Percentiles rank a stretch among this genome's conserved stretches.
Conservation (phyloP, 2,888 invertebrate genomes). For the Pammene fasciana region DNA sequence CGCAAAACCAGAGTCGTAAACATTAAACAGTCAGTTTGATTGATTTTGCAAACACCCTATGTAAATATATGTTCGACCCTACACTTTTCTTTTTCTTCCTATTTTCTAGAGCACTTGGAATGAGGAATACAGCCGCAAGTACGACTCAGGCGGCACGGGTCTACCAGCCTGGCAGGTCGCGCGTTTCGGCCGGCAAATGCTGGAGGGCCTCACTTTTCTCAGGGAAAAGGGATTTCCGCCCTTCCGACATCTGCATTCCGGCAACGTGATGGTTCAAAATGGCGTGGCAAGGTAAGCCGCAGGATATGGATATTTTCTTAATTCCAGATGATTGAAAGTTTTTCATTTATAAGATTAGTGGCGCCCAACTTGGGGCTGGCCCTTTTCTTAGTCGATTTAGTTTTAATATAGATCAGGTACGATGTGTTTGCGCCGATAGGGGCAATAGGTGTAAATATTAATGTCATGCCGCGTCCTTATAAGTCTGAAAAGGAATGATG, state of each 20-base stretch:
- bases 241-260: constrained; percentile 93
- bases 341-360: neutral
- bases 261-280: constrained; percentile 95
- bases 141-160: constrained; percentile 86
- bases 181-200: constrained; percentile 92
- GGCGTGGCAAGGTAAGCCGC: constrained; percentile 90
- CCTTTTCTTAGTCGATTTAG: too few species aligned
- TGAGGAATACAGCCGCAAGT: constrained; percentile 91
- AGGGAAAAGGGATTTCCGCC: constrained; percentile 94
- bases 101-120: constrained; percentile 87
- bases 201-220: constrained; percentile 93
- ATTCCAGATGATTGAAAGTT: too few species aligned
- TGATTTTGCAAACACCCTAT: too few species aligned
- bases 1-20: too few species aligned
- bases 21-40: too few species aligned
- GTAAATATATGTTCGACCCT: too few species aligned
- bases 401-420: too few species aligned
- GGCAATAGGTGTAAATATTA: too few species aligned
- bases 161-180: constrained; percentile 92
- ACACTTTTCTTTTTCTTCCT: neutral
- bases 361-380: constrained; percentile 21
- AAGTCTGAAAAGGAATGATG: too few species aligned
- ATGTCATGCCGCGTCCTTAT: too few species aligned
- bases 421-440: too few species aligned
- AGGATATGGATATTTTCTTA: too few species aligned